Conservation (phyloP, 2,113 vertebrate species). For the Suncus etruscus region DNA sequence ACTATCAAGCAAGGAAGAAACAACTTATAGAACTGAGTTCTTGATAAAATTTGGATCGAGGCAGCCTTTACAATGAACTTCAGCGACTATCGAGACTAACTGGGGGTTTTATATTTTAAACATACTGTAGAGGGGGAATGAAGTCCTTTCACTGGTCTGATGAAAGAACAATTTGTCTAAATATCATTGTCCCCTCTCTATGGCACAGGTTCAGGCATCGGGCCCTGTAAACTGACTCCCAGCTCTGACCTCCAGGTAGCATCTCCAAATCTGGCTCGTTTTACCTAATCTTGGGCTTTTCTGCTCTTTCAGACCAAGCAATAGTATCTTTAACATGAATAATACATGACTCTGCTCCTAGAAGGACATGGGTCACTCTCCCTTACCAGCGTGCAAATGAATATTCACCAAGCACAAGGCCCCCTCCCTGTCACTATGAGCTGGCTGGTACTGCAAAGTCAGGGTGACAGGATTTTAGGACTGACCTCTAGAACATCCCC, state of each 20-base stretch:
- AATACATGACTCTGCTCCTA: not conserved
- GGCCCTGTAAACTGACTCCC: not conserved
- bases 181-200: not conserved
- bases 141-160: not conserved
- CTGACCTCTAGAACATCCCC: not conserved
- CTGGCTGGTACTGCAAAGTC: not conserved
- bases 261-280: too few relatives aligned
- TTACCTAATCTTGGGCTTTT: not conserved
- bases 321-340: not conserved
- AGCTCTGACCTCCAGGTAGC: not conserved
- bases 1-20: not conserved
- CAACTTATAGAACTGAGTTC: not conserved
- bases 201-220: not conserved
- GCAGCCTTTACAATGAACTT: not conserved
- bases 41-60: not conserved
- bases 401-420: not conserved
- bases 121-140: not conserved
- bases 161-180: not conserved
- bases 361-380: not conserved
- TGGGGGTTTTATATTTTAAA: conserved; percentile 20
- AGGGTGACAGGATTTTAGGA: conserved; percentile 9
- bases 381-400: not conserved
- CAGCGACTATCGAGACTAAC: not conserved
- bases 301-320: not conserved
- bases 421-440: not conserved